Evolutionary conservation across 2,113 vertebrate species (phyloP).

Genomic region (Oxyura jamaicensis): DNA sequence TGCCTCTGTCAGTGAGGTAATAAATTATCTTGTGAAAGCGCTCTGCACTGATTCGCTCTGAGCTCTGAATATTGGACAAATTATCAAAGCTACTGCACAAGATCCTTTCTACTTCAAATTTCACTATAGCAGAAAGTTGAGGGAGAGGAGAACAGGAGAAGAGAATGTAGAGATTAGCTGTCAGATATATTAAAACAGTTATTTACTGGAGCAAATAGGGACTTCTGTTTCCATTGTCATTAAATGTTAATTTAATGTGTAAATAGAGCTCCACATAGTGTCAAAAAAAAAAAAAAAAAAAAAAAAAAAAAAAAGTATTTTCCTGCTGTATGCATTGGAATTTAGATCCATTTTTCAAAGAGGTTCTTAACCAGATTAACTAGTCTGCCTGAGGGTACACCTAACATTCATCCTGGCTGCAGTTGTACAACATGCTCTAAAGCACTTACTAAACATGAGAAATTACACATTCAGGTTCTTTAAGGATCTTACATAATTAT

Average conservation of each 20-base stretch:
- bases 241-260: conserved; percentile 47
- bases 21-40: neutral
- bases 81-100: neutral
- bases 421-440: neutral
- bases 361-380: conserved; percentile 53
- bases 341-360: conserved; percentile 6
- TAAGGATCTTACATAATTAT: conserved; percentile 17
- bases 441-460: neutral
- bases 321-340: neutral
- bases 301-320: conserved; percentile 40
- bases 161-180: neutral
- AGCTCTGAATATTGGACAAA: neutral
- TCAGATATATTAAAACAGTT: conserved; percentile 20
- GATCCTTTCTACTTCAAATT: neutral
- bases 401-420: conserved; percentile 4
- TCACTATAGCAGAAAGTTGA: neutral
- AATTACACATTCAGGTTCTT: neutral
- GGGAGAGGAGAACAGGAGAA: neutral
- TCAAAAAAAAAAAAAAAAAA: conserved; percentile 50
- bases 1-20: neutral
- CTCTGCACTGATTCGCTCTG: neutral
- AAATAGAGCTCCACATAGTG: neutral
- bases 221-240: conserved; percentile 19
- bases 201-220: conserved; percentile 42
- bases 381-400: conserved; percentile 3